These are phyloP conservation scores for Nanorana parkeri DNA, from an alignment of 2,113 vertebrate species.

Conservation along the genomic window DNA sequence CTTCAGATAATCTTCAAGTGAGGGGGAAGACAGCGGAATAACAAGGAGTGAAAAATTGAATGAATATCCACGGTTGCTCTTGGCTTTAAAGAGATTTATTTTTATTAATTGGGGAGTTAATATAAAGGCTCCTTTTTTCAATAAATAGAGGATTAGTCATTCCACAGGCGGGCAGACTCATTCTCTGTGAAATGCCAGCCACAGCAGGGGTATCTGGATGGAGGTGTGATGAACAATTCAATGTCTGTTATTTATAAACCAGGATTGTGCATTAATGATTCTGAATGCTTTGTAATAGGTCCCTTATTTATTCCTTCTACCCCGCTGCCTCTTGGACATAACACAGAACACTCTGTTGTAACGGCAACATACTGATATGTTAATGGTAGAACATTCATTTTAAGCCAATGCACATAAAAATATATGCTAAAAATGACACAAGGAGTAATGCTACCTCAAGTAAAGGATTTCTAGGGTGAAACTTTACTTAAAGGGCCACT, in stretches of 20 bases:
- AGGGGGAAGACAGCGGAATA: not conserved
- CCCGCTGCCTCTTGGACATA: constrained; percentile 22
- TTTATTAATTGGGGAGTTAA: constrained; percentile 47
- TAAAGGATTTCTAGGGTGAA: constrained; percentile 16
- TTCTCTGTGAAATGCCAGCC: constrained; percentile 40
- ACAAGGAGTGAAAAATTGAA: not conserved
- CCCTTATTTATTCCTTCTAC: constrained; percentile 40
- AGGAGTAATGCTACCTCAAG: not conserved
- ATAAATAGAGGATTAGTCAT: constrained; percentile 53
- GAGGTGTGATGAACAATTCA: constrained; percentile 48
- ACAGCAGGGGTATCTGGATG: constrained; percentile 40
- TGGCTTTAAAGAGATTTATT: constrained; percentile 36
- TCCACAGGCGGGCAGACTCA: constrained; percentile 30
- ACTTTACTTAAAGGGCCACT: not conserved
- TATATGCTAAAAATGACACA: constrained; percentile 4
- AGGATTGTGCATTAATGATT: constrained; percentile 33
- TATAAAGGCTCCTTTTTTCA: constrained; percentile 39
- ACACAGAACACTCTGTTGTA: constrained; percentile 27
- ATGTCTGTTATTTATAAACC: constrained; percentile 50
- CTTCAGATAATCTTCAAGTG: not conserved
- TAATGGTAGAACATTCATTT: constrained; percentile 32
- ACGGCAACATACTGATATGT: constrained; percentile 32
- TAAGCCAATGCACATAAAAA: constrained; percentile 10
- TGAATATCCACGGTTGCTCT: constrained; percentile 31
- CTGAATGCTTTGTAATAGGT: constrained; percentile 33